Percentiles rank a stretch among this genome's conserved stretches.
Conservation (phyloP, 1,140 invertebrate genomes). For the Drosophila auraria region DNA sequence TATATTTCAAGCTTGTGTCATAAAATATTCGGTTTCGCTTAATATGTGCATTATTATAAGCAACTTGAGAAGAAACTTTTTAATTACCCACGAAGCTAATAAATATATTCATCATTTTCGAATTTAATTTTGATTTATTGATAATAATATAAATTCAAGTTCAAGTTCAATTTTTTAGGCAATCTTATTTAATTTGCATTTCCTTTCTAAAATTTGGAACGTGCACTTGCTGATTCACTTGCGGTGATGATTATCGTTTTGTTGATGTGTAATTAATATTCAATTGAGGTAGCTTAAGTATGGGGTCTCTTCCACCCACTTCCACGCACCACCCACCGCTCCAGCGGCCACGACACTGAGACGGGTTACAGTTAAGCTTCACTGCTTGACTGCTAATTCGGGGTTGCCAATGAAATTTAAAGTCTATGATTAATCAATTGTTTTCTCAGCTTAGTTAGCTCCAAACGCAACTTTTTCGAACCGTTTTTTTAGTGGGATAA, state of each 20-base stretch:
- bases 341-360: slow-evolving; percentile 41
- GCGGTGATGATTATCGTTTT: slow-evolving; percentile 24
- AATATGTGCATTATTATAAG: too few relatives aligned
- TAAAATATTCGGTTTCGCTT: background rate
- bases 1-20: background rate
- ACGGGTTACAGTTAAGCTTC: slow-evolving; percentile 68
- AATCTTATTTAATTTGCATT: slow-evolving; percentile 20
- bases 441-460: slow-evolving; percentile 6
- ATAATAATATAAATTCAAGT: slow-evolving; percentile 4
- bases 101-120: background rate
- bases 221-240: slow-evolving; percentile 24
- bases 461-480: background rate
- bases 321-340: slow-evolving; percentile 4
- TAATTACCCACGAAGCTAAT: background rate
- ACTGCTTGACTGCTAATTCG: slow-evolving; percentile 57
- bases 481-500: background rate
- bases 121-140: background rate
- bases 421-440: slow-evolving; percentile 38
- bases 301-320: slow-evolving; percentile 3
- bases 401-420: slow-evolving; percentile 58
- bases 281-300: slow-evolving; percentile 36
- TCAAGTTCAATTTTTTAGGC: slow-evolving; percentile 1
- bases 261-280: slow-evolving; percentile 49
- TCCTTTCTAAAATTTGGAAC: slow-evolving; percentile 20
- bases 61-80: background rate